Evolutionary conservation across 1,140 invertebrate species (phyloP), one percentile per base, ranked within the genome.

Genomic region (Drosophila ficusphila): DNA sequence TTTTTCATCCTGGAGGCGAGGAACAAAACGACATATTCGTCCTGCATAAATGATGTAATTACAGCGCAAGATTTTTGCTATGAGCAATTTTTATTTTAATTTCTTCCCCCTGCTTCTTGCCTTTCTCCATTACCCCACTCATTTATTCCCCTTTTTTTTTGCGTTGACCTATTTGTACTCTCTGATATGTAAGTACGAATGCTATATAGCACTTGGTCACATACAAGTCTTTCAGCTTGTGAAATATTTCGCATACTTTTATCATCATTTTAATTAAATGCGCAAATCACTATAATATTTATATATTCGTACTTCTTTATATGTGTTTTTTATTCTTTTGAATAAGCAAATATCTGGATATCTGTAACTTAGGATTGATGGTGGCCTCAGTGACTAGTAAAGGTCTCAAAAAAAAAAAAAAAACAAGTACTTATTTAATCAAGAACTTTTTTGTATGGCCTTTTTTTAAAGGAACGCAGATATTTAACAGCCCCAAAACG

Each of bases 21-120:
- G 57, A 86, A 81, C 82, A 86, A 74, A 86, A 88, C 77, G 82
- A 88, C 82, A 88, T 88, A 88, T 88, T 88, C 83, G 82, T 88
- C 82, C 82, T 88, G 82, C 82, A 88, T 88, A 88, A 88, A 88
- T 88, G 82, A 88, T 88, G 82, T 88, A 88, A 88, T 88, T 88
- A 88, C 82, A 88, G 82, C 82, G 77, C 82, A 88, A 88, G 82
- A 88, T 88, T 88, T 88, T 88, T 88, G 83, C 82, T 88, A 88
- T 88, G 78, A 88, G 82, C 74, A 75, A 88, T 88, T 88, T 88
- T 88, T 88, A 88, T 88, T 88, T 88, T 89, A 88, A 89, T 88
- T 88, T 86, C 77, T 78, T 71, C 73, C 77, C 71, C 49, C 44
- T 21, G 19, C 8, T 33, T 21, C 19, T 34, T 31, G 19, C 25